phyloP scores from a whole-genome alignment of 2,888 invertebrate genomes.

The Candidula unifasciata region DNA sequence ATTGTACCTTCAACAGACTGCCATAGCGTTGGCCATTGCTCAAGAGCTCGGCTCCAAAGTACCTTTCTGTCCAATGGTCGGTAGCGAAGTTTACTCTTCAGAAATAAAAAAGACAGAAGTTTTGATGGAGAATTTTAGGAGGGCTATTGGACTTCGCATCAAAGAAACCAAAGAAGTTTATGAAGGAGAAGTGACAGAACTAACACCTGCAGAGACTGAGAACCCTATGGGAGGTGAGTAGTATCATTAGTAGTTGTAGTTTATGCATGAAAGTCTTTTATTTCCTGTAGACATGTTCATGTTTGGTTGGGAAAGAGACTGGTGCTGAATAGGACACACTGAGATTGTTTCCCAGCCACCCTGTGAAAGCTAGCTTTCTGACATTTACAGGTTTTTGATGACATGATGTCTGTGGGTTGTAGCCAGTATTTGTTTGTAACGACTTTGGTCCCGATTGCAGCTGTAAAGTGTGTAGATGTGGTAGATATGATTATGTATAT shows the following conservation, averaged over 20 bases:
- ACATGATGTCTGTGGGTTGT: no score
- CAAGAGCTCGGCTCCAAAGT: slow-evolving; percentile 97
- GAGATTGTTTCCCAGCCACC: no score
- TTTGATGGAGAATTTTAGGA: slow-evolving; percentile 98
- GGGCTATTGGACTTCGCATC: slow-evolving; percentile 90
- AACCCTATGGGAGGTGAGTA: slow-evolving; percentile 91
- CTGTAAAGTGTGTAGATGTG: no score
- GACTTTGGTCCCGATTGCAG: no score
- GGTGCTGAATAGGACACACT: not conserved
- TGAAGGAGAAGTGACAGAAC: slow-evolving; percentile 98
- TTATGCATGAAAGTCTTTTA: not conserved
- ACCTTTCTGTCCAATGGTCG: slow-evolving; percentile 84
- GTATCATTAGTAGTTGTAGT: no score
- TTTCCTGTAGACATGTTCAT: not conserved
- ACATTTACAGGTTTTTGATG: no score
- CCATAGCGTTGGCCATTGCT: slow-evolving; percentile 97
- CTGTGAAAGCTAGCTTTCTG: no score
- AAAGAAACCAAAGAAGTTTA: slow-evolving; percentile 98
- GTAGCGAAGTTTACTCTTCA: slow-evolving; percentile 91
- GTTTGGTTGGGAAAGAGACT: not conserved
- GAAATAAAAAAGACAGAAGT: slow-evolving; percentile 99
- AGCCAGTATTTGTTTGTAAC: no score
- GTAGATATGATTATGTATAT: no score
- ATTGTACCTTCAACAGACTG: slow-evolving; percentile 82
- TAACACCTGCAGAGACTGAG: slow-evolving; percentile 98